Base-by-base conservation (phyloP, 2,797 vertebrate genomes). In the Orestias chungarensis region DNA sequence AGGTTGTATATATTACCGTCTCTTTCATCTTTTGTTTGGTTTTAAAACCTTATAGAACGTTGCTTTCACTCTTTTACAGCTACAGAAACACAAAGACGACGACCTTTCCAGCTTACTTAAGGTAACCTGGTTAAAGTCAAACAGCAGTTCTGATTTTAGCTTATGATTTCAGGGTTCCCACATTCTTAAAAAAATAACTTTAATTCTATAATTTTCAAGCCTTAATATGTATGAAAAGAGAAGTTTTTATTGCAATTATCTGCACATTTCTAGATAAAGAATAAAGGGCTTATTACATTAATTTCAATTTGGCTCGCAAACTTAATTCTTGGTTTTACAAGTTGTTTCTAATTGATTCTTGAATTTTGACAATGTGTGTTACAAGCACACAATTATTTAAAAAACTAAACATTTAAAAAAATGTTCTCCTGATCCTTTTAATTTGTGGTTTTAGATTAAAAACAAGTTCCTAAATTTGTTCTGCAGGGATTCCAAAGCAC, bases 11-110 rank as follows among this genome's bases (percentile, higher is more conserved):
- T 23, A 7, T 15, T 3, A 0, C 44, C 0, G 27, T 23, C 25
- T 3, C 4, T 77, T 25, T 35, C 38, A 33, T 44, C 20, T 42
- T 38, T 1, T 47, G 67, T 82, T 52, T 82, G 18, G 8, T 47
- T 23, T 44, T 47, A 23, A 65, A 70, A 69, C 9, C 65, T 69
- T 42, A 50, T 73, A 11, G 64, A 72, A 73, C 71, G 4, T 44
- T 7, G 9, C 14, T 10, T 47, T 71, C 40, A 10, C 3, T 85
- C 18, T 70, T 70, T 85, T 82, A 62, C 87, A 99, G 97, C 94
- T 99, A 82, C 97, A 99, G 90, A 97, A 97, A 79, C 97, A 99
- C 92, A 98, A 96, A 90, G 97, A 99, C 91, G 98, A 99, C 47
- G 98, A 99, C 89, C 96, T 99, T 17, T 99, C 98, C 64, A 98